phyloP scores from a whole-genome alignment of 1,140 invertebrate species.

The Drosophila tropicalis region DNA sequence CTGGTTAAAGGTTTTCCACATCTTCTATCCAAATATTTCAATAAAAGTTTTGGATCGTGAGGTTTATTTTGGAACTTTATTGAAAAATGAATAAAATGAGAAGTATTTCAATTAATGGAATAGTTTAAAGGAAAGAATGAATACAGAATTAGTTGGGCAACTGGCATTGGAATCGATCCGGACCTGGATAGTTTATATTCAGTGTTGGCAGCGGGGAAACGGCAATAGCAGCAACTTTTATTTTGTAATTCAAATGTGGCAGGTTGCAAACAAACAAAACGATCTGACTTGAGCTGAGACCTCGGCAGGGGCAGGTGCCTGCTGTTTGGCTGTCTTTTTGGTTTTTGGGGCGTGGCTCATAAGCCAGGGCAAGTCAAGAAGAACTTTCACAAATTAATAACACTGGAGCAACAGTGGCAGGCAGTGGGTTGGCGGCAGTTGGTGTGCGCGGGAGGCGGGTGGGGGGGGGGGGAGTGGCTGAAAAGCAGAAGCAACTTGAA shows the following conservation, averaged over 20 bases:
- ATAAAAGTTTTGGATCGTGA: too few relatives aligned
- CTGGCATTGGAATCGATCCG: neutral
- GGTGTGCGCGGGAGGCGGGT: neutral
- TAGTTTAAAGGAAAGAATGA: too few relatives aligned
- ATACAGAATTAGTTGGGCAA: too few relatives aligned
- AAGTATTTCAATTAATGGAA: too few relatives aligned
- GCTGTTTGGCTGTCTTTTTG: neutral
- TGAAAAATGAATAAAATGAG: too few relatives aligned
- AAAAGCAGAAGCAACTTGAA: conserved; percentile 18
- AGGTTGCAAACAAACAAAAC: conserved; percentile 51
- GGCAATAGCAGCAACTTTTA: conserved; percentile 17
- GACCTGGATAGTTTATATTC: conserved; percentile 1
- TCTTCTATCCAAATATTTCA: too few relatives aligned
- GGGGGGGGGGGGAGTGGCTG: neutral
- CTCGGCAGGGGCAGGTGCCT: conserved; percentile 49
- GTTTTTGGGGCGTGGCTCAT: conserved; percentile 52
- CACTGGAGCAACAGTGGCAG: conserved; percentile 37
- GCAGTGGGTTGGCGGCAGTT: conserved; percentile 5
- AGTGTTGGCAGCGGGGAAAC: conserved; percentile 2
- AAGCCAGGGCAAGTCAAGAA: conserved; percentile 17
- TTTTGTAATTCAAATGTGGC: conserved; percentile 75
- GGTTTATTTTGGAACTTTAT: too few relatives aligned
- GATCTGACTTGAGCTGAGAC: conserved; percentile 41
- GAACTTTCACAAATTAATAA: conserved; percentile 81
- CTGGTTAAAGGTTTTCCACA: too few relatives aligned